Conservation (phyloP, 1,140 invertebrate genomes). For the Vanessa tameamea region DNA sequence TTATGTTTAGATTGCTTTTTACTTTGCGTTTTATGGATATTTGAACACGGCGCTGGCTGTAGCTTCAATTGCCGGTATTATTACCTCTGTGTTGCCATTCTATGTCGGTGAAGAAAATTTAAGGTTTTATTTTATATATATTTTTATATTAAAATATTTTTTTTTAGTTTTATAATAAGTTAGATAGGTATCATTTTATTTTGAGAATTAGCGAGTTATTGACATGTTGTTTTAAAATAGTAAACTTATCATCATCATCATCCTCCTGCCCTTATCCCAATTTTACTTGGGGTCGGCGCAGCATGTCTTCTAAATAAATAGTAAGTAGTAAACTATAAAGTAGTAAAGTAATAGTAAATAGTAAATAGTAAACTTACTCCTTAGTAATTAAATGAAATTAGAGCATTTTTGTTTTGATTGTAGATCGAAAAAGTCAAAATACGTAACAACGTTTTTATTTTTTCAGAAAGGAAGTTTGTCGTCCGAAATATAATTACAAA, state of each 20-base stretch:
- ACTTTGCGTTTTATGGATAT: slow-evolving; percentile 37
- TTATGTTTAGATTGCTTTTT: slow-evolving; percentile 31
- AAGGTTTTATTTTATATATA: neutral
- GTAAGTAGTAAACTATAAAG: too few species aligned
- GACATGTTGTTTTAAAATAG: too few species aligned
- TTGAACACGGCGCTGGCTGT: slow-evolving; percentile 34
- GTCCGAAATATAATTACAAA: neutral
- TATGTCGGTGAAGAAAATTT: neutral
- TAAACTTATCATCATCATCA: too few species aligned
- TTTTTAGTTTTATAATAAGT: neutral
- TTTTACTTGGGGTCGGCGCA: too few species aligned
- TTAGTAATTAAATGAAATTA: too few species aligned
- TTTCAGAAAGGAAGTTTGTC: neutral
- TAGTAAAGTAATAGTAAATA: too few species aligned
- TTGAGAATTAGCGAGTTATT: too few species aligned
- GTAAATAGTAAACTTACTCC: too few species aligned
- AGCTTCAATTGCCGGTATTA: slow-evolving; percentile 18
- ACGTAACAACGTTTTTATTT: neutral
- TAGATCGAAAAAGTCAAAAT: too few species aligned
- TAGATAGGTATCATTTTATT: neutral
- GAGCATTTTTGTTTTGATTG: too few species aligned
- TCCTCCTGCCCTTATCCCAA: too few species aligned
- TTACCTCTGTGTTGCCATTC: neutral
- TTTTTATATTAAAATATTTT: neutral
- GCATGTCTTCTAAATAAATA: too few species aligned